phyloP scores from a whole-genome alignment of 1,140 invertebrate genomes.

The Scaptomyza graminum region DNA sequence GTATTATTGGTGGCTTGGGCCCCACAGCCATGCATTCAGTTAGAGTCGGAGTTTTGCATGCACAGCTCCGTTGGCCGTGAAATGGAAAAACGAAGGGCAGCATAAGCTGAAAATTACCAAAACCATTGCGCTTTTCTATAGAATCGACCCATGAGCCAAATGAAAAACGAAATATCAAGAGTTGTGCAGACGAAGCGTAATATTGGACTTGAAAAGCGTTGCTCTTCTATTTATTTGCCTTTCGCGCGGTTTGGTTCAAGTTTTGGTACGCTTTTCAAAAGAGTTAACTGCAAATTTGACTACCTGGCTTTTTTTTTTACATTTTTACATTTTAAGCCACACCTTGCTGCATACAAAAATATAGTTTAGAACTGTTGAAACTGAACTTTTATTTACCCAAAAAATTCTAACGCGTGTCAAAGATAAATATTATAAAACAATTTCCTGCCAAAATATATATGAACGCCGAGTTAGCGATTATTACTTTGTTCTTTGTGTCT shows the following conservation, averaged over 20 bases:
- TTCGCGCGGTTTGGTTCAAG: neutral
- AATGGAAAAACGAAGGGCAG: conserved; percentile 72
- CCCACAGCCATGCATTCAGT: conserved; percentile 23
- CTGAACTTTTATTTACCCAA: too few relatives aligned
- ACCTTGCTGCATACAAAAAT: too few relatives aligned
- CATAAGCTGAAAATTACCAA: conserved; percentile 65
- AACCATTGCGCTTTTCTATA: conserved; percentile 17
- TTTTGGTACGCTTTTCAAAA: neutral
- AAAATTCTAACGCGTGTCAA: too few relatives aligned
- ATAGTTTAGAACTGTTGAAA: too few relatives aligned
- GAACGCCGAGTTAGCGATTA: too few relatives aligned
- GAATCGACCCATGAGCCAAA: conserved; percentile 7
- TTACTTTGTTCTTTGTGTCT: too few relatives aligned
- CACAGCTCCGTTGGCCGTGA: conserved; percentile 65
- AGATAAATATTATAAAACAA: too few relatives aligned
- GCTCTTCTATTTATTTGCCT: conserved; percentile 56
- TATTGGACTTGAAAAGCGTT: conserved; percentile 37
- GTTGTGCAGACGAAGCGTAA: conserved; percentile 54
- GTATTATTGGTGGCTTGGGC: conserved; percentile 53
- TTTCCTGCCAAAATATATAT: too few relatives aligned
- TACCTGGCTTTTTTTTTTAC: neutral
- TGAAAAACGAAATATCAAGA: conserved; percentile 50
- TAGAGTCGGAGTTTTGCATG: conserved; percentile 49
- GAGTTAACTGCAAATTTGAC: neutral
- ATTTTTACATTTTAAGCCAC: too few relatives aligned